Evolutionary conservation across 2,888 invertebrate genomes (phyloP), one percentile per base, ranked within the genome.

Genomic region (Pterostichus niger): DNA sequence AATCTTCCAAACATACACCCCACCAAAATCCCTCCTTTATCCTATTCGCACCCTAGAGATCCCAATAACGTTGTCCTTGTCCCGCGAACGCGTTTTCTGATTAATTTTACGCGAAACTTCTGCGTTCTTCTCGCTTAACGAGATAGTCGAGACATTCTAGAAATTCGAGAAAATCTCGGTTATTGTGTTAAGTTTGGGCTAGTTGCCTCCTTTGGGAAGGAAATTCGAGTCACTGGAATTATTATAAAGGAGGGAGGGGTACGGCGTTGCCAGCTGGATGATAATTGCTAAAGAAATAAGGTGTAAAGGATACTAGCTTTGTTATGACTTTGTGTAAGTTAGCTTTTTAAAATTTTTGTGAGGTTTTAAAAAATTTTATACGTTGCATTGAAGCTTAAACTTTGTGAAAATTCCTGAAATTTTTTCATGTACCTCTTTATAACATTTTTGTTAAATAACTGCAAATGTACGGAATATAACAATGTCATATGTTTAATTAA

Each of bases 1-100:
- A 52, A 75, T 75, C 75, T 52, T 44, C 52, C 52, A 24, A 75
- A 52, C 75, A 75, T 52, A 75, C 75, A 7, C 31, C 64, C 40
- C 40, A 7, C 40, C 40, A 40, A 40, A 52, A 44, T 33, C 33
- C 64, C 15, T n/a, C 68, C 15, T 13, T 71, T 40, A 44, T 71
- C 68, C 68, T 71, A 44, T 71, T 71, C 40, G 11, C 17, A 13
- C 15, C 40, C 40, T 10, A 17, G 40, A 17, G 44, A 64, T n/a
- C 24, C 40, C 44, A 17, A 44, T 17, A 13, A 44, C 17, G 3
- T 13, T 71, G 68, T 71, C 68, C 24, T 56, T 59, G 59, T 59
- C 40, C 40, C 40, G 10, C 59, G 40, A 9, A 24, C 44, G 44
- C 44, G 44, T 13, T 13, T 13, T 15, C 44, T 44, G 68, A 71